A percentile compares a stretch with the other conserved stretches of the same genome.
Conservation (phyloP, 2,888 invertebrate species). For the Acronicta alni region DNA sequence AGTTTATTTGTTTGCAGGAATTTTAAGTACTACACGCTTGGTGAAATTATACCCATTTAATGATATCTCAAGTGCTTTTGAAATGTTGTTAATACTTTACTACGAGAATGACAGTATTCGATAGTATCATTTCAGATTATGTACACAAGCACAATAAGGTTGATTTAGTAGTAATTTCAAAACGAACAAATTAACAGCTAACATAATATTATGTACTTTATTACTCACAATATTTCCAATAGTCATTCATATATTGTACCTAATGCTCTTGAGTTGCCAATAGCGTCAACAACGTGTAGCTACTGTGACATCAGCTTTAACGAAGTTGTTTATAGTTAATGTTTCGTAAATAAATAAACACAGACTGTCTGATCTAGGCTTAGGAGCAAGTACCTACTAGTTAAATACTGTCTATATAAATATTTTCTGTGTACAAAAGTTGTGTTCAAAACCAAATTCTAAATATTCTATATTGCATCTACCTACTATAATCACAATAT, state of each 20-base stretch:
- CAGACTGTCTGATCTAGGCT: background rate
- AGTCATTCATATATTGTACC: background rate
- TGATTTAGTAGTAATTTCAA: no score
- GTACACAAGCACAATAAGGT: background rate
- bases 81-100: slow-evolving; percentile 19
- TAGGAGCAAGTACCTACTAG: background rate
- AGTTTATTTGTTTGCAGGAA: slow-evolving; percentile 1
- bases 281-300: slow-evolving; percentile 5
- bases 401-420: background rate
- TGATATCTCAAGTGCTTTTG: slow-evolving; percentile 15
- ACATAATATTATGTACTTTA: background rate
- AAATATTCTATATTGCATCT: no score
- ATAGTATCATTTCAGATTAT: slow-evolving; percentile 2
- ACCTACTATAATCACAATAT: no score
- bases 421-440: no score
- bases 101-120: slow-evolving; percentile 1
- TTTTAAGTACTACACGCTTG: slow-evolving; percentile 11
- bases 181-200: no score
- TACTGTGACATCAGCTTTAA: background rate
- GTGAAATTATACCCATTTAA: background rate
- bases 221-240: background rate
- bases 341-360: slow-evolving; percentile 10
- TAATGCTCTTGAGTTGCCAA: background rate
- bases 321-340: slow-evolving; percentile 3
- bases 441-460: no score